A percentile compares a stretch with the other conserved stretches of the same genome.
Conservation (phyloP, 1,140 invertebrate genomes). For the Lepidurus packardi region DNA sequence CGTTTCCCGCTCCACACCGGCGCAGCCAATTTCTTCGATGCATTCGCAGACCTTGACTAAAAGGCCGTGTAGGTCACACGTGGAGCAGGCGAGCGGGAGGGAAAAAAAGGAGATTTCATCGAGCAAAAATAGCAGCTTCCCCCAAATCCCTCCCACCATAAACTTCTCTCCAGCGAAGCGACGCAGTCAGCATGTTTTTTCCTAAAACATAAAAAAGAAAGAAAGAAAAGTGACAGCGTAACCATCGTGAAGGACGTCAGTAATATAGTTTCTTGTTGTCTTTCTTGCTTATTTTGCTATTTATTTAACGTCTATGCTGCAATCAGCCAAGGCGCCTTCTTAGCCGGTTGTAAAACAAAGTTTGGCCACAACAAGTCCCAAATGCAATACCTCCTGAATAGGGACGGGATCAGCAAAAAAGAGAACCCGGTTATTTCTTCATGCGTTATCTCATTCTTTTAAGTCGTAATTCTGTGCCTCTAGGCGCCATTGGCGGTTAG, state of each 20-base stretch:
- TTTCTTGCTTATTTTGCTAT: background rate
- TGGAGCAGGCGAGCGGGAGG: background rate
- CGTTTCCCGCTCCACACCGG: background rate
- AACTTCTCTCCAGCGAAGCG: background rate
- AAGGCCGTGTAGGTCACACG: conserved; percentile 12
- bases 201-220: background rate
- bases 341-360: background rate
- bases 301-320: background rate
- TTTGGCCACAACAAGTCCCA: background rate
- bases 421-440: background rate
- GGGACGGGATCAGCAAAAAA: background rate
- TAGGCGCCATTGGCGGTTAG: background rate
- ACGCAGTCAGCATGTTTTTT: background rate
- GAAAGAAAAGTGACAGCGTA: background rate
- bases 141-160: background rate
- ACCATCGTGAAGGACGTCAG: conserved; percentile 7
- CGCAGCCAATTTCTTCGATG: conserved; percentile 4
- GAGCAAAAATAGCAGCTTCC: background rate
- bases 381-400: background rate
- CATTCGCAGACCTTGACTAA: conserved; percentile 19
- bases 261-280: background rate
- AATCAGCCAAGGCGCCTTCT: background rate
- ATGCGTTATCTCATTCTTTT: conserved; percentile 7
- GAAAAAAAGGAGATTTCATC: background rate
- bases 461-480: background rate